Percentiles rank a stretch among this genome's conserved stretches.
Evolutionary conservation across 2,113 vertebrate species (phyloP).

Genomic region (Antechinus flavipes): DNA sequence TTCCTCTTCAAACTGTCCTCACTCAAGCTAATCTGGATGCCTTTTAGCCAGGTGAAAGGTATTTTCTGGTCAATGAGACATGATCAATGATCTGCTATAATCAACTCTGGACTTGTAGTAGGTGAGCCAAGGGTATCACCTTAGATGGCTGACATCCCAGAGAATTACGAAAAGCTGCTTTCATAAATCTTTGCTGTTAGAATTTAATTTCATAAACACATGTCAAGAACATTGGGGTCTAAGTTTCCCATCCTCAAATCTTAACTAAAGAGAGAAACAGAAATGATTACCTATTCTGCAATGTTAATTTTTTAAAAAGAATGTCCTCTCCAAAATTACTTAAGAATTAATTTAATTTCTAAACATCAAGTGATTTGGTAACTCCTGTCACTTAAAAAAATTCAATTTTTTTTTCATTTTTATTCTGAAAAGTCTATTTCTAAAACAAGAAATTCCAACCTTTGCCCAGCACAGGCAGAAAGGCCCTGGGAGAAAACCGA

Average conservation of each 20-base stretch:
- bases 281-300: not conserved
- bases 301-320: not conserved
- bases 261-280: slow-evolving; percentile 45
- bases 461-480: not conserved
- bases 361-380: not conserved
- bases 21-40: accelerated
- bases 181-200: slow-evolving; percentile 62
- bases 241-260: slow-evolving; percentile 65
- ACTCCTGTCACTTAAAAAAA: not conserved
- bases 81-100: slow-evolving; percentile 19
- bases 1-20: not conserved
- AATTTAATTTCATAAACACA: slow-evolving; percentile 58
- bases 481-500: slow-evolving; percentile 59
- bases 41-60: accelerated
- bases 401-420: not conserved
- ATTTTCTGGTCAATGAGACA: not conserved
- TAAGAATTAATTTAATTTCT: not conserved
- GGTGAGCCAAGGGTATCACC: not conserved
- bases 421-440: not conserved
- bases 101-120: not conserved
- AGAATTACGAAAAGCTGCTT: slow-evolving; percentile 39
- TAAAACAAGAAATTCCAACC: not conserved
- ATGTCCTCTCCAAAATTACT: not conserved
- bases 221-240: slow-evolving; percentile 52
- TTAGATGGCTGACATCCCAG: slow-evolving; percentile 21